Conservation (phyloP, 2,797 vertebrate species). For the Sebastolobus alascanus region DNA sequence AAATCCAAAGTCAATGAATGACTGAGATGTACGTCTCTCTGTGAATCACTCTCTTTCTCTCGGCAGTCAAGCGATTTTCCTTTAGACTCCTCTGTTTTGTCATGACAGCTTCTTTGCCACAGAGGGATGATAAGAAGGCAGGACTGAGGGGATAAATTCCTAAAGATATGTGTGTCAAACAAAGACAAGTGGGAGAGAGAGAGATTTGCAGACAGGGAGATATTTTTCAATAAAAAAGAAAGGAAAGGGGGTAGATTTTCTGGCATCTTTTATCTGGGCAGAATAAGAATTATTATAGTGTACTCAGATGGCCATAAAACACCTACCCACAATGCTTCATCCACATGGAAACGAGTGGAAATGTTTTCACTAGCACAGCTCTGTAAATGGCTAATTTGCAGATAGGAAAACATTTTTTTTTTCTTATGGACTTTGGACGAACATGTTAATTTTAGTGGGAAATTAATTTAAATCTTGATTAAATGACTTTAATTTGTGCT, state of each 20-base stretch:
- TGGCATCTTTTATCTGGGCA: conserved; percentile 29
- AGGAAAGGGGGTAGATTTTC: conserved; percentile 30
- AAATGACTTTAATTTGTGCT: background rate
- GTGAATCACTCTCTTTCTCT: conserved; percentile 21
- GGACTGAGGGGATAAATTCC: conserved; percentile 52
- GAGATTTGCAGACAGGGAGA: conserved; percentile 35
- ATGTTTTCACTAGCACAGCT: background rate
- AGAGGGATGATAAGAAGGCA: conserved; percentile 36
- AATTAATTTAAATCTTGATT: background rate
- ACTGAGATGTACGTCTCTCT: conserved; percentile 33
- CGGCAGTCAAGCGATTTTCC: conserved; percentile 11
- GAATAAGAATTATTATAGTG: conserved; percentile 38
- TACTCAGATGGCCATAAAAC: conserved; percentile 8
- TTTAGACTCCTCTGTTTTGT: conserved; percentile 23
- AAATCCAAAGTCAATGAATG: conserved; percentile 53
- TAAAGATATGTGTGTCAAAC: conserved; percentile 57
- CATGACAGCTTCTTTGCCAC: conserved; percentile 31
- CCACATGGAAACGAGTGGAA: conserved; percentile 28
- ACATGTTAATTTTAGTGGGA: too few relatives aligned
- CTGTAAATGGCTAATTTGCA: background rate
- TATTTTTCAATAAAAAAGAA: conserved; percentile 41
- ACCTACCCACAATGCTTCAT: conserved; percentile 19
- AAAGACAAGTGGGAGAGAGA: conserved; percentile 44
- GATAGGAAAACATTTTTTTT: background rate
- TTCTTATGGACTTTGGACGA: background rate